A percentile compares a stretch with the other conserved stretches of the same genome.
These are phyloP conservation scores for Ammospiza nelsoni DNA, from an alignment of 2,113 vertebrate species.

Conservation along the genomic window DNA sequence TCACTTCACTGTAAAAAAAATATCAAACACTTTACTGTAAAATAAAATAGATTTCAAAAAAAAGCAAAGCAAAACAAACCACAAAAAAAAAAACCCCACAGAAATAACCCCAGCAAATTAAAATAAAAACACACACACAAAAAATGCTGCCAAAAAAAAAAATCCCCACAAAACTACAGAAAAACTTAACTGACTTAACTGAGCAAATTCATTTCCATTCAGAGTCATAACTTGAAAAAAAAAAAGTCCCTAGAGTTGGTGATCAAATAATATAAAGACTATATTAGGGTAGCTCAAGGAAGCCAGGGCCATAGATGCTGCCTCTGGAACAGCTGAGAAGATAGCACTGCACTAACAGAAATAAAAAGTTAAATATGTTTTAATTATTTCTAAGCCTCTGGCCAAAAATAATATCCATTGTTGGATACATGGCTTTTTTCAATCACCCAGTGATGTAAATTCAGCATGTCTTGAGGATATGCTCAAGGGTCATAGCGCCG, in stretches of 20 bases:
- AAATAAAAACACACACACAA: not conserved
- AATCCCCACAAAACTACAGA: not conserved
- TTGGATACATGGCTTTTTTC: not conserved
- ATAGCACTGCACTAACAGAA: not conserved
- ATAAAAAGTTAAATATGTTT: not conserved
- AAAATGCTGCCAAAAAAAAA: too few relatives aligned
- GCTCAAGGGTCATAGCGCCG: not conserved
- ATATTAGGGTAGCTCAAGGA: not conserved
- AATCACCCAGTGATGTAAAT: not conserved
- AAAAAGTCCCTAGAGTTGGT: not conserved
- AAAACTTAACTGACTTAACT: not conserved
- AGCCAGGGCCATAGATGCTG: not conserved
- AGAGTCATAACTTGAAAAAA: not conserved
- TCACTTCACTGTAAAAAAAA: not conserved
- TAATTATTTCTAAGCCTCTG: not conserved
- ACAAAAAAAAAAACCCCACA: not conserved
- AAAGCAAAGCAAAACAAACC: not conserved
- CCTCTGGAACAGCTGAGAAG: not conserved
- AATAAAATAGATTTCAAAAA: too few relatives aligned
- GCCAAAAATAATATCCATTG: not conserved
- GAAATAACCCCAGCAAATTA: too few relatives aligned
- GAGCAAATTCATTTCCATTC: not conserved
- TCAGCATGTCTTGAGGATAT: not conserved
- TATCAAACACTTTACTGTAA: not conserved
- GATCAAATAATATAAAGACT: not conserved